Conservation (phyloP, 2,888 invertebrate species). For the Tromatobia lineatoria region DNA sequence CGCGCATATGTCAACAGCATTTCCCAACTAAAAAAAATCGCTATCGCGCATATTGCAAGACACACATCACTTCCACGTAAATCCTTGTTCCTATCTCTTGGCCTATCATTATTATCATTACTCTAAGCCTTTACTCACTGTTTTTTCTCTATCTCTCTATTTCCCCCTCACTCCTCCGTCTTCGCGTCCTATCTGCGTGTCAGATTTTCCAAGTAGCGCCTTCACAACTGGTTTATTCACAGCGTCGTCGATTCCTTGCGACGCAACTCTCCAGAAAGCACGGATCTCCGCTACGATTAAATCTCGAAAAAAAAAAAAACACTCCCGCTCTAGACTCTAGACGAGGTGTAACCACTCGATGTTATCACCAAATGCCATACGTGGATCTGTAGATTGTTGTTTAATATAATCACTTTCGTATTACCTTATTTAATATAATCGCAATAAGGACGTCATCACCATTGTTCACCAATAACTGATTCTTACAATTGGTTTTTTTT, state of each 20-base stretch:
- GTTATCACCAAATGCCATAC: neutral
- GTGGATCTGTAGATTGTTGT: no score
- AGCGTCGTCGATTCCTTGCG: constrained; percentile 13
- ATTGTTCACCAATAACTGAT: neutral
- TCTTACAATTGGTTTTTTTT: neutral
- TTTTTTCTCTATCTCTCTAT: constrained; percentile 33
- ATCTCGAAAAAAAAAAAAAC: neutral
- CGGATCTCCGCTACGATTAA: neutral
- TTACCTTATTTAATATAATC: neutral
- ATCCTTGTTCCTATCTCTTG: neutral
- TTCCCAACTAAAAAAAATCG: neutral
- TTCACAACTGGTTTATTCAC: neutral
- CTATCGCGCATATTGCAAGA: neutral
- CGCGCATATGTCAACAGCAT: neutral
- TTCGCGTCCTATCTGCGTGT: neutral
- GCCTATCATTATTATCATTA: neutral
- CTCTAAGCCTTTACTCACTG: constrained; percentile 30
- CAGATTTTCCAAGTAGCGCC: constrained; percentile 1
- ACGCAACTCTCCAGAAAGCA: neutral
- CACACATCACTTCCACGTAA: neutral
- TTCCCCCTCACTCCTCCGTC: constrained; percentile 2
- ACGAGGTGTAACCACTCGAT: neutral
- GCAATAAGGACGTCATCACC: neutral
- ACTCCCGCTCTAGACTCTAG: neutral
- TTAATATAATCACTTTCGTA: neutral